These are phyloP conservation scores for Microctonus aethiopoides DNA, from an alignment of 2,888 invertebrate species.

Conservation along the genomic window DNA sequence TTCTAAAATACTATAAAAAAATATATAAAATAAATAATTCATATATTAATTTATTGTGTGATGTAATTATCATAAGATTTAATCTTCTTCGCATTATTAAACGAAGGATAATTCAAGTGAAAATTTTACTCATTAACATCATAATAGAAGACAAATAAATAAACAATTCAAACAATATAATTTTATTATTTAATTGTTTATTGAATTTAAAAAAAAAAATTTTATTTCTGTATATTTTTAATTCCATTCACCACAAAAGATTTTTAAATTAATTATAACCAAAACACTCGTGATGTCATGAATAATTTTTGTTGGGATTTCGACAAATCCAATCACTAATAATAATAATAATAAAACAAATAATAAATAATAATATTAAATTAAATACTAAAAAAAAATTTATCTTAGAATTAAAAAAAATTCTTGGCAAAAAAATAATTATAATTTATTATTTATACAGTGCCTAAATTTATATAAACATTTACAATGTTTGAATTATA, in stretches of 20 bases:
- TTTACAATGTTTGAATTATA: background rate
- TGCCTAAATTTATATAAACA: background rate
- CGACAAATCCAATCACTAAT: too few species aligned
- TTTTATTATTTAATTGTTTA: too few species aligned
- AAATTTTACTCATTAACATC: background rate
- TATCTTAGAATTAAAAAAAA: too few species aligned
- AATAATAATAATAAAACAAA: too few species aligned
- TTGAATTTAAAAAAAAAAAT: background rate
- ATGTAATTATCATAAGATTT: background rate
- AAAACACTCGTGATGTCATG: background rate
- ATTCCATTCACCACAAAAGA: background rate
- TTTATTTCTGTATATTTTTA: too few species aligned
- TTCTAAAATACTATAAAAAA: slow-evolving; percentile 19
- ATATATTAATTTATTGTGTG: background rate
- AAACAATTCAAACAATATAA: too few species aligned
- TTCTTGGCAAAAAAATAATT: too few species aligned
- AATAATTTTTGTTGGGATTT: too few species aligned
- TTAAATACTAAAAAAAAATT: too few species aligned
- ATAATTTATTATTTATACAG: background rate
- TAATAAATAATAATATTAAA: too few species aligned
- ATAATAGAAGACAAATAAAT: background rate
- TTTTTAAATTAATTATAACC: background rate
- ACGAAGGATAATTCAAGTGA: background rate
- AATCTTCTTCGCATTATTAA: background rate
- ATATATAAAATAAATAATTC: slow-evolving; percentile 6